Evolutionary conservation across 2,888 invertebrate genomes (phyloP), one percentile per base, ranked within the genome.

Genomic region (Heliconius charithonia): DNA sequence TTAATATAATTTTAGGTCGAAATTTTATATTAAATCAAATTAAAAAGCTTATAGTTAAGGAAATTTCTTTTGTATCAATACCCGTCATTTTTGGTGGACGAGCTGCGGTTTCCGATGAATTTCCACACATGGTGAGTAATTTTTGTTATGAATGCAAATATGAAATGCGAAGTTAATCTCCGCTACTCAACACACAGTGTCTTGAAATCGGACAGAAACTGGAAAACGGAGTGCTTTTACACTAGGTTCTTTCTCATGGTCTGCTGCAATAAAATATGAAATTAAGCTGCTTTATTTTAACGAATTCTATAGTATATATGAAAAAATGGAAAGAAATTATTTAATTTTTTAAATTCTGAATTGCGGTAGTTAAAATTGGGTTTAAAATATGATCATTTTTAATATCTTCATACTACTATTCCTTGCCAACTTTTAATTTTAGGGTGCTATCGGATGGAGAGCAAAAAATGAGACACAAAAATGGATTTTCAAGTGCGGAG

Each of bases 401-500:
- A 19, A 22, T 6, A 51, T 19, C 22, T 22, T 56, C 19, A 56
- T 16, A 19, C 19, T 51, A 51, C 12, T 51, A 51, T 51, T 6
- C 19, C n/a, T n/a, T n/a, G n/a, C 19, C 19, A 51, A 51, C 3
- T n/a, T 41, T 10, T 10, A 12, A n/a, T n/a, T 37, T n/a, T 79
- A 89, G 90, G 89, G 86, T 12, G 89, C 88, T 4, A 73, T 90
- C 0, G 90, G 89, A 13, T 90, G 89, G 89, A 84, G 82, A 75
- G 84, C 86, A 2, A 80, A 79, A 16, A 62, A 77, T 2, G 32
- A 67, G 3, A 37, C 32, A 29, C 85, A 84, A 0, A 82, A 83
- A 0, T 90, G 88, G 87, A 77, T 87, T 16, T 89, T 90, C 72
- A 87, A 87, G 75, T 97, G 97, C 85, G 97, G 97, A 2, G 96